A percentile compares a stretch with the other conserved stretches of the same genome.
Evolutionary conservation across 1,140 invertebrate species (phyloP).

Genomic region (Pararge aegeria): DNA sequence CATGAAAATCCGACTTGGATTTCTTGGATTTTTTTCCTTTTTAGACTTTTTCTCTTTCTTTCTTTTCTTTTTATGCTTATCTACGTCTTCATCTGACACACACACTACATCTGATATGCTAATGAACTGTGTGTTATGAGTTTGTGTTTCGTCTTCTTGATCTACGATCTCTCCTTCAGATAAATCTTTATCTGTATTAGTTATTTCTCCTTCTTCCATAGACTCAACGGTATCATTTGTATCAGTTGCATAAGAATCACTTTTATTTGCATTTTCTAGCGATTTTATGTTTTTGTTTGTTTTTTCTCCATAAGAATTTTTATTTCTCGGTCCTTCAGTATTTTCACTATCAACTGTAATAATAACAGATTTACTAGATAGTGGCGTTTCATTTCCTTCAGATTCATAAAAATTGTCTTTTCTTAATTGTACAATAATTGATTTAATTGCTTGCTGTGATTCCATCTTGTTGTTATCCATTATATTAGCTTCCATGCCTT

Average conservation of each 20-base stretch:
- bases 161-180: constrained; percentile 62
- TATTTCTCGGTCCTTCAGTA: background rate
- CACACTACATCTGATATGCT: constrained; percentile 46
- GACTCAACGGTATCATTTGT: background rate
- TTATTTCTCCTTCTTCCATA: constrained; percentile 27
- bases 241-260: background rate
- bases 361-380: background rate
- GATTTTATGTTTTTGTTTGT: background rate
- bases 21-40: constrained; percentile 34
- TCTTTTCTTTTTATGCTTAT: constrained; percentile 60
- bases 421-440: background rate
- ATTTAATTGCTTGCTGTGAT: background rate
- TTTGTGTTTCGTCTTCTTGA: constrained; percentile 45
- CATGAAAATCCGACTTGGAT: constrained; percentile 54
- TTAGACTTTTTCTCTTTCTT: constrained; percentile 55
- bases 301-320: background rate
- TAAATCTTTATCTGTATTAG: constrained; percentile 31
- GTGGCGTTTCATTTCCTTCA: background rate
- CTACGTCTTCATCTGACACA: constrained; percentile 57
- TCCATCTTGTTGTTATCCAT: background rate
- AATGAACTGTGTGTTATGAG: constrained; percentile 1
- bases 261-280: constrained; percentile 7
- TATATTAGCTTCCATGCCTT: background rate
- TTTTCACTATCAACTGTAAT: background rate
- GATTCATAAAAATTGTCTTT: background rate